Evolutionary conservation across 2,797 vertebrate genomes (phyloP), one percentile per base, ranked within the genome.

Genomic region (Garrulus glandarius): DNA sequence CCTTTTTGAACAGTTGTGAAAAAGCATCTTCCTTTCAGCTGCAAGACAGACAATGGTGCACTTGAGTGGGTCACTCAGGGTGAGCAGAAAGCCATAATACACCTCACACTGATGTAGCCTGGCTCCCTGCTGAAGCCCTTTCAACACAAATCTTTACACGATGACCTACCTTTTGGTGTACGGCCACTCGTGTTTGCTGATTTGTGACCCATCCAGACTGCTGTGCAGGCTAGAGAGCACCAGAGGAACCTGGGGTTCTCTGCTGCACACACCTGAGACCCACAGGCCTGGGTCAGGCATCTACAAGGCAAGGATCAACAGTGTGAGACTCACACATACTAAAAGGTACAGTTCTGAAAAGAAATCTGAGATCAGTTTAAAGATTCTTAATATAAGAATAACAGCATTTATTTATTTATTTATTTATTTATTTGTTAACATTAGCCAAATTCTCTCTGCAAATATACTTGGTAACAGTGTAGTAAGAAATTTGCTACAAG

Each of bases 21-120:
- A 92, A 82, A 68, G 65, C 65, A 75, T 84, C 70, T 88, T 93
- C 61, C 61, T 79, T 91, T 94, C 65, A 93, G 57, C 72, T 78
- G 50, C 1, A 1, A 69, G 56, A 82, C 23, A 92, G n/a, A 74
- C 55, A 76, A 84, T 20, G 61, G 55, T 6, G 8, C 29, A 61
- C 30, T 60, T 11, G 53, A 67, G 46, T 19, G 26, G 59, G 72
- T 93, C 55, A 84, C 57, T 32, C 46, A 37, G 81, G 69, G 72
- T 75, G 61, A 94, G 46, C 43, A 61, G 87, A n/a, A 88, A 29
- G 39, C 77, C 36, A 41, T 20, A 71, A 84, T 44, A 23, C 10
- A 56, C 39, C 34, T 65, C 24, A 43, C 26, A 76, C 24, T 50
- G 63, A 37, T 16, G 29, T 22, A 74, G 19, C 56, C 19, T 79